These are phyloP conservation scores for Mustelus asterias DNA, from an alignment of 2,113 vertebrate genomes.

Conservation along the genomic window DNA sequence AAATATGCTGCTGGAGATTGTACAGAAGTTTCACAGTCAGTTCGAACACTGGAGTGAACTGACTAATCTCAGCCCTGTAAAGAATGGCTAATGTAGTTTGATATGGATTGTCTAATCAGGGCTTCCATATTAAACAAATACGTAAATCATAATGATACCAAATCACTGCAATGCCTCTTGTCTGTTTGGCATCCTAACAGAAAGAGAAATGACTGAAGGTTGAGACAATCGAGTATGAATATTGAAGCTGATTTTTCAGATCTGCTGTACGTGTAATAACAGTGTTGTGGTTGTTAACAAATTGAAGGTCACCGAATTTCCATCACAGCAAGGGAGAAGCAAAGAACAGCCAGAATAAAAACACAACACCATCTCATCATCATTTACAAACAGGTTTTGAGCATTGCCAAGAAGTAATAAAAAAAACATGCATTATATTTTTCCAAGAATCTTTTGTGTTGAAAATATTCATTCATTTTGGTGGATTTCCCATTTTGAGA, in stretches of 20 bases:
- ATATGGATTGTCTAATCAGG: conserved; percentile 26
- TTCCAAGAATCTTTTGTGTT: neutral
- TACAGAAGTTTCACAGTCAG: neutral
- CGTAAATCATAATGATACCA: neutral
- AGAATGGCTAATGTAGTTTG: neutral
- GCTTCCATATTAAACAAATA: neutral
- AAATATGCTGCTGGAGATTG: neutral
- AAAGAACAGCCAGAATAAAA: neutral
- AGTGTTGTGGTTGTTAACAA: neutral
- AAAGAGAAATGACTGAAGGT: conserved; percentile 19
- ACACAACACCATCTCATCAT: neutral
- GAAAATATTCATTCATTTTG: neutral
- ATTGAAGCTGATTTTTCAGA: conserved; percentile 6
- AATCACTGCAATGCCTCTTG: neutral
- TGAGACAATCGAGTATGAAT: conserved; percentile 1
- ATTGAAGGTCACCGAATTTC: conserved; percentile 12
- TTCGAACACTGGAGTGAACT: neutral
- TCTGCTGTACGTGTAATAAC: neutral
- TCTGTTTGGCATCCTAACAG: conserved; percentile 6
- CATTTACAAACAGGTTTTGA: neutral
- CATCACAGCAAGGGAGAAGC: neutral
- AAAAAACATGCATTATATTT: neutral
- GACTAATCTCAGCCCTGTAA: neutral
- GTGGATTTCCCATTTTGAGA: neutral
- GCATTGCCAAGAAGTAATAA: neutral